phyloP scores from a whole-genome alignment of 2,113 vertebrate genomes.

The Muntiacus muntjak region DNA sequence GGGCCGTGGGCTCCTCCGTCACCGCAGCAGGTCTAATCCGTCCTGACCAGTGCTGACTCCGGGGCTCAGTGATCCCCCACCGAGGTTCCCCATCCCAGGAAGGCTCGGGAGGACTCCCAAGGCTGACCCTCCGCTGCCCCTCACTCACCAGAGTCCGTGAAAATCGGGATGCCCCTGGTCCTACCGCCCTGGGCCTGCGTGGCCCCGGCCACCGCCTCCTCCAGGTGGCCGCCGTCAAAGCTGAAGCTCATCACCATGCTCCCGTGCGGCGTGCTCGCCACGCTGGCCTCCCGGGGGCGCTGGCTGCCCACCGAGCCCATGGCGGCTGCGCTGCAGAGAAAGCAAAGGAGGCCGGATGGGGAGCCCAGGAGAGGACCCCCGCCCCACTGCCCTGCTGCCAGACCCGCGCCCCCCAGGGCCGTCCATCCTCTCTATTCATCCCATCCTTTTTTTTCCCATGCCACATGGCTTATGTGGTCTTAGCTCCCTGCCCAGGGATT shows the following conservation, averaged over 20 bases:
- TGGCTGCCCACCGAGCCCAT: conserved; percentile 89
- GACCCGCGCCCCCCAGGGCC: accelerated
- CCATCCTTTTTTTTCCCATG: not conserved
- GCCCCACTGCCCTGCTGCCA: accelerated
- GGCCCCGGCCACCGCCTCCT: conserved; percentile 84
- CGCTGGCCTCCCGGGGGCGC: conserved; percentile 84
- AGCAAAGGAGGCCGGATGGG: not conserved
- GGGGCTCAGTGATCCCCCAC: accelerated
- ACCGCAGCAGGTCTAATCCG: not conserved
- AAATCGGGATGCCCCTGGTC: conserved; percentile 86
- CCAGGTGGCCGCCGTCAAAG: conserved; percentile 93
- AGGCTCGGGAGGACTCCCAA: not conserved
- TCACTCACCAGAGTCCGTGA: conserved; percentile 89
- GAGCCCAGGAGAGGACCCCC: accelerated
- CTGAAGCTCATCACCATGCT: conserved; percentile 93
- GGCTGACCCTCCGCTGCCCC: too few species aligned
- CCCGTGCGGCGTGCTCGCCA: conserved; percentile 81
- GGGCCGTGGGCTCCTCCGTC: accelerated
- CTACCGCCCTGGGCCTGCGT: conserved; percentile 51
- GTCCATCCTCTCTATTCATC: accelerated
- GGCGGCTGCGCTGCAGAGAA: not conserved
- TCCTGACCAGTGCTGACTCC: not conserved
- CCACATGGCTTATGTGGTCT: not conserved
- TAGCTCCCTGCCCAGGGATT: not conserved
- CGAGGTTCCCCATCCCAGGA: not conserved